A percentile compares a stretch with the other conserved stretches of the same genome.
Conservation (phyloP, 2,797 vertebrate genomes). For the Myotis planiceps region DNA sequence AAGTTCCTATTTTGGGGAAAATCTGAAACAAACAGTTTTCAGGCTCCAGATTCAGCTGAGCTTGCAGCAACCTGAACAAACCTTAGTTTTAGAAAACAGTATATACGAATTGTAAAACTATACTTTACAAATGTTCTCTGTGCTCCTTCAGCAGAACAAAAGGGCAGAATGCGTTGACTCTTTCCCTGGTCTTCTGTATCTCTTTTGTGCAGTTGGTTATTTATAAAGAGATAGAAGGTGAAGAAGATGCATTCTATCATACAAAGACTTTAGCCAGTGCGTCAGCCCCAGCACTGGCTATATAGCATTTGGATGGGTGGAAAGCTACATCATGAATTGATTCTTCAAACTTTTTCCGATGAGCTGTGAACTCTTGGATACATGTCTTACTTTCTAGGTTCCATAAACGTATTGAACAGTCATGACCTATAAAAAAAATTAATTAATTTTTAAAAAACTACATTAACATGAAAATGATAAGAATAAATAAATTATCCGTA, state of each 20-base stretch:
- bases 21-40: constrained; percentile 83
- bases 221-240: constrained; percentile 86
- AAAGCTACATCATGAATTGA: constrained; percentile 99
- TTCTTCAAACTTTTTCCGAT: constrained; percentile 98
- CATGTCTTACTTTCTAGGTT: constrained; percentile 99
- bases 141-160: constrained; percentile 83
- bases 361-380: constrained; percentile 99
- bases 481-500: constrained; percentile 61
- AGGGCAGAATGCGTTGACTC: constrained; percentile 79
- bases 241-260: constrained; percentile 91
- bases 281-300: constrained; percentile 97
- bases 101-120: constrained; percentile 87
- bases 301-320: constrained; percentile 98
- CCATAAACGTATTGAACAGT: constrained; percentile 99
- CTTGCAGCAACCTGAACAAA: constrained; percentile 88
- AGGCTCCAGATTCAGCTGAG: constrained; percentile 88
- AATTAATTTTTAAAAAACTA: constrained; percentile 52
- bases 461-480: not conserved
- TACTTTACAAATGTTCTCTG: constrained; percentile 88
- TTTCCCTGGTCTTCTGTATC: constrained; percentile 77
- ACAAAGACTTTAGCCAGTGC: constrained; percentile 99
- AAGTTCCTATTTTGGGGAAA: constrained; percentile 83
- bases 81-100: constrained; percentile 88
- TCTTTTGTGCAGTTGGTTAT: constrained; percentile 87
- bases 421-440: constrained; percentile 90